Percentiles rank a stretch among this genome's conserved stretches.
phyloP scores from a whole-genome alignment of 2,888 invertebrate genomes.

The Boloria selene region DNA sequence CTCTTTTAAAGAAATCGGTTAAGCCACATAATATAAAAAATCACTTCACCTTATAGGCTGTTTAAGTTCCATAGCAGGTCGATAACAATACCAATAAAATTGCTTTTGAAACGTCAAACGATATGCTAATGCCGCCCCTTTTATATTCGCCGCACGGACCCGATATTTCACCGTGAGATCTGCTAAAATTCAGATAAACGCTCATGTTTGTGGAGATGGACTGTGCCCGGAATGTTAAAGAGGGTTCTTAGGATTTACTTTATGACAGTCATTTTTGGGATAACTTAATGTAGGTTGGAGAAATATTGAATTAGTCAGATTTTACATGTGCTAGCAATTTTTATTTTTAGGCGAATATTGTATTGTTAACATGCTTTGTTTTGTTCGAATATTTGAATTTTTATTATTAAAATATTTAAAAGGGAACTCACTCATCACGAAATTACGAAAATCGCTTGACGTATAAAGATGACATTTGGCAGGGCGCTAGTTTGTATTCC shows the following conservation, averaged over 20 bases:
- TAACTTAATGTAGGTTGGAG: conserved; percentile 14
- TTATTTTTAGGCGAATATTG: no score
- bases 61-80: conserved; percentile 69
- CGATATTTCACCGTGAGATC: conserved; percentile 76
- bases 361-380: background rate
- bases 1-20: background rate
- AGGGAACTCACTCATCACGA: no score
- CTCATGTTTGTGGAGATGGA: conserved; percentile 49
- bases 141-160: conserved; percentile 68
- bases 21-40: conserved; percentile 14
- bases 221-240: conserved; percentile 33
- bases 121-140: conserved; percentile 73
- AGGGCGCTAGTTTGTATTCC: no score
- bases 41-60: conserved; percentile 56
- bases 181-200: conserved; percentile 72
- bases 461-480: no score
- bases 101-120: conserved; percentile 75
- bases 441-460: no score
- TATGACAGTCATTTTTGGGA: conserved; percentile 21
- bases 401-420: no score
- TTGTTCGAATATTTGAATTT: background rate
- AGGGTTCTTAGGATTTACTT: conserved; percentile 13
- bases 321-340: no score
- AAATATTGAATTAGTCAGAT: background rate
- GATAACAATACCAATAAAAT: conserved; percentile 77